Evolutionary conservation across 2,888 invertebrate species (phyloP).

Genomic region (Selenia dentaria): DNA sequence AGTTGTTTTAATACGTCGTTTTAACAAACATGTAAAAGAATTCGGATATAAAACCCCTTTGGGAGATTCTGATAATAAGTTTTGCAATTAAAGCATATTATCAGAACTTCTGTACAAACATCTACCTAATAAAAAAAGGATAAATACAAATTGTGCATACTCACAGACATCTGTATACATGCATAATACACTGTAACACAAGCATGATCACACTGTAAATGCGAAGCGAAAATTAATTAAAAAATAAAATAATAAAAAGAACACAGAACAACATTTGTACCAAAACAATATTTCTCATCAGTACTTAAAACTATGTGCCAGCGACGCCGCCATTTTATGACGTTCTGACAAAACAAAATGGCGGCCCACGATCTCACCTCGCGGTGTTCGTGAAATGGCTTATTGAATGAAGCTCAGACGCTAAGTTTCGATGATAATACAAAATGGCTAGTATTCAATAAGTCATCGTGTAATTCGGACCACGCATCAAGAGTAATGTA

Average conservation of each 20-base stretch:
- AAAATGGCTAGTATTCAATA: conserved; percentile 36
- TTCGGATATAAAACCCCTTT: conserved; percentile 56
- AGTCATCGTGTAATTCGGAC: conserved; percentile 33
- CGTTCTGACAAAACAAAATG: conserved; percentile 60
- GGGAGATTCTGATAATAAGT: conserved; percentile 56
- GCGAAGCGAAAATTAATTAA: conserved; percentile 68
- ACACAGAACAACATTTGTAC: conserved; percentile 66
- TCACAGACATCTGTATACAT: conserved; percentile 79
- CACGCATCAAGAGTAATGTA: conserved; percentile 9
- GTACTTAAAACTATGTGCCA: conserved; percentile 71
- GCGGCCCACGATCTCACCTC: conserved; percentile 62
- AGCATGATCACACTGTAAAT: conserved; percentile 81
- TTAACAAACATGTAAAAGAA: conserved; percentile 50
- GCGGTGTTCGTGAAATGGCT: conserved; percentile 52
- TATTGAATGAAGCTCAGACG: conserved; percentile 45
- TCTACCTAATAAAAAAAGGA: conserved; percentile 43
- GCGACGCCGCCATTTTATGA: conserved; percentile 72
- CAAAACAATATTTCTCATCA: conserved; percentile 64
- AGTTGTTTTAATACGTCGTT: conserved; percentile 36
- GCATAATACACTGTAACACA: conserved; percentile 79
- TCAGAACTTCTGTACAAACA: conserved; percentile 51
- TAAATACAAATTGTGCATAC: conserved; percentile 80
- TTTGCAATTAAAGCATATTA: conserved; percentile 47
- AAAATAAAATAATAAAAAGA: conserved; percentile 58
- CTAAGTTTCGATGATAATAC: conserved; percentile 29